A percentile compares a stretch with the other conserved stretches of the same genome.
Evolutionary conservation across 2,888 invertebrate genomes (phyloP).

Genomic region (Drosophila helvetica): DNA sequence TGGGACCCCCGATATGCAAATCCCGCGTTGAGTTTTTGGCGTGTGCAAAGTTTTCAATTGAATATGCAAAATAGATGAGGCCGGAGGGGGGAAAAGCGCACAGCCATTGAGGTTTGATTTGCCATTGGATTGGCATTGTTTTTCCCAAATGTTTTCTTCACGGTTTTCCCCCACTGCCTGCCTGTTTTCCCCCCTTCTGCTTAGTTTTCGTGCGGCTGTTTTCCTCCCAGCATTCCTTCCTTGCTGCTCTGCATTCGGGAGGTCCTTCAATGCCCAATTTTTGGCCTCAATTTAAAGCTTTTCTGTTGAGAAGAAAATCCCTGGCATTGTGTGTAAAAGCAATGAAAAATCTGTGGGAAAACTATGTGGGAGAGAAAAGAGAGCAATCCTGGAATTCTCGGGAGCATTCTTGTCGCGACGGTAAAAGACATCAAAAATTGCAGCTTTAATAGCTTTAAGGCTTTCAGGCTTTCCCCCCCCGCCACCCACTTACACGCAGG

Average conservation of each 20-base stretch:
- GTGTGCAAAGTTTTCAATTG: slow-evolving; percentile 55
- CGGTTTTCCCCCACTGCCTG: not conserved
- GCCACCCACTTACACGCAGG: not conserved
- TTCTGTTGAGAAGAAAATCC: not conserved
- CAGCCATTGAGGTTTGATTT: slow-evolving; percentile 22
- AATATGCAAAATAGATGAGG: slow-evolving; percentile 38
- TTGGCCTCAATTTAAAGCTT: not conserved
- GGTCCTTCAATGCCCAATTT: slow-evolving; percentile 12
- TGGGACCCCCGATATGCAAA: slow-evolving; percentile 28
- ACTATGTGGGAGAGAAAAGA: not conserved
- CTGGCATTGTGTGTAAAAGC: not conserved
- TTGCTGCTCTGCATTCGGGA: not conserved
- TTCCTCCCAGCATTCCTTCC: not conserved
- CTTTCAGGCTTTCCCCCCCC: not conserved
- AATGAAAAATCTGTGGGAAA: not conserved
- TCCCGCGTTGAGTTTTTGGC: slow-evolving; percentile 16
- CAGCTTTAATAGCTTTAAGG: not conserved
- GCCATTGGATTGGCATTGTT: slow-evolving; percentile 22
- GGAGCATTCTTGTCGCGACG: not conserved
- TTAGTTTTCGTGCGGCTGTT: not conserved
- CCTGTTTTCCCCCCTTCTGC: not conserved
- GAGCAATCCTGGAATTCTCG: not conserved
- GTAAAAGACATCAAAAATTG: not conserved
- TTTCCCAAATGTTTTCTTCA: not conserved
- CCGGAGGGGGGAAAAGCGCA: not conserved